Base-by-base conservation (phyloP, 92 coral and sea anemone species). In the Anthopleura xanthogrammica region DNA sequence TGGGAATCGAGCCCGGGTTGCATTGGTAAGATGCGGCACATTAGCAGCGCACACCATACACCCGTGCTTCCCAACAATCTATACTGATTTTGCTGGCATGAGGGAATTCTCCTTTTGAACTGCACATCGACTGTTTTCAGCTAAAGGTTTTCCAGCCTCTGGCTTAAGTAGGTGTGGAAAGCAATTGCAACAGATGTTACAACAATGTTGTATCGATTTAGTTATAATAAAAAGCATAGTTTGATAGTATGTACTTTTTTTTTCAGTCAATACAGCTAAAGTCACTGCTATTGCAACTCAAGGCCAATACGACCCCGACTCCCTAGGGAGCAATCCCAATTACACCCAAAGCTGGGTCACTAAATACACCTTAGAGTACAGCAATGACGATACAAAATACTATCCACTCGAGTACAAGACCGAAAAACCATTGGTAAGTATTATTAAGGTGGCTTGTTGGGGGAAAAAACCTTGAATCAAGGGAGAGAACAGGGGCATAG, bases 251-350 rank as follows among this genome's bases (percentile, higher is more conserved):
- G 12, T 1, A 62, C 16, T 36, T 60, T 39, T 71, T 56, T 12
- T 65, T 84, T 16, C 70, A 89, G 92, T 86, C 56, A 29, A 76
- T 41, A 57, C 79, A 14, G 70, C 83, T 6, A 79, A 72, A 77
- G 62, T 89, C 41, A 82, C 86, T 22, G 72, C 62, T 66, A 60
- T 89, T 82, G 89, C 92, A 19, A 82, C 89, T 4, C 87, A 89
- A 74, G 92, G 92, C 22, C 88, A 82, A 70, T 72, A 55, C 55
- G 92, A 89, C 76, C 88, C 92, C 0, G 16, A 14, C 4, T 52
- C 48, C 24, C 19, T 62, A n/a, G 12, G 0, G 4, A 12, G 70
- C 10, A 46, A 73, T 83, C 40, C 36, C 52, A 65, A 76, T 3
- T 83, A 66, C 78, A 80, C 80, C 29, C 39, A 40, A 40, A 85